Conservation (phyloP, 2,888 invertebrate species). For the Meliscaeva auricollis region DNA sequence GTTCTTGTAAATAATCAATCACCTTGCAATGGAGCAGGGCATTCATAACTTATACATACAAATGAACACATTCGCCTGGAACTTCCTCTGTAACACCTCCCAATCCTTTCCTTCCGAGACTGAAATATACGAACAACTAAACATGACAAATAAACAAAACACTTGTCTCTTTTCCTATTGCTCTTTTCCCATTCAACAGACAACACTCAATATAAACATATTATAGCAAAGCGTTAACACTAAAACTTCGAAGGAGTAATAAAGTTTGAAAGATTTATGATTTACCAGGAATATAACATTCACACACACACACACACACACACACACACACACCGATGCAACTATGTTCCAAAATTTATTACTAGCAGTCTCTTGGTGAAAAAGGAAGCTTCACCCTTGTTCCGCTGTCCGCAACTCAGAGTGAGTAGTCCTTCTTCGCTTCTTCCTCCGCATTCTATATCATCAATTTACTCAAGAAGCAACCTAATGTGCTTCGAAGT, state of each 20-base stretch:
- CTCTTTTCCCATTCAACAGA: slow-evolving; percentile 14
- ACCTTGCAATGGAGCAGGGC: slow-evolving; percentile 10
- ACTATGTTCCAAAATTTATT: slow-evolving; percentile 45
- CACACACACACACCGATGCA: background rate
- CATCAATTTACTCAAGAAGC: slow-evolving; percentile 22
- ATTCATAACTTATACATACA: slow-evolving; percentile 45
- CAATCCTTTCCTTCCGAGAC: slow-evolving; percentile 32
- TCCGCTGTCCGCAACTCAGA: slow-evolving; percentile 23
- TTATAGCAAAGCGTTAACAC: slow-evolving; percentile 53
- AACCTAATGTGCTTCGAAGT: slow-evolving; percentile 17
- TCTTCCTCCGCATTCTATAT: slow-evolving; percentile 8
- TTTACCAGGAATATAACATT: slow-evolving; percentile 19
- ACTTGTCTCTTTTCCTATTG: slow-evolving; percentile 20
- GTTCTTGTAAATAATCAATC: slow-evolving; percentile 56
- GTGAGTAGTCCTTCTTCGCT: slow-evolving; percentile 29
- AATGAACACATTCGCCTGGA: slow-evolving; percentile 25
- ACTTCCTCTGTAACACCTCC: background rate
- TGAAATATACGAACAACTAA: slow-evolving; percentile 11
- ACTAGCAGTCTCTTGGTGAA: slow-evolving; percentile 25
- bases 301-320: slow-evolving; percentile 17
- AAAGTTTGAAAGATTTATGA: slow-evolving; percentile 67
- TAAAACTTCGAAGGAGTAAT: slow-evolving; percentile 59
- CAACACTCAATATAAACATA: slow-evolving; percentile 40
- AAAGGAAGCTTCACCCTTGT: slow-evolving; percentile 23
- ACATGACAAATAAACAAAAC: slow-evolving; percentile 57